These are phyloP conservation scores for Girardia tigrina DNA, from an alignment of 2,888 invertebrate genomes.

Conservation along the genomic window DNA sequence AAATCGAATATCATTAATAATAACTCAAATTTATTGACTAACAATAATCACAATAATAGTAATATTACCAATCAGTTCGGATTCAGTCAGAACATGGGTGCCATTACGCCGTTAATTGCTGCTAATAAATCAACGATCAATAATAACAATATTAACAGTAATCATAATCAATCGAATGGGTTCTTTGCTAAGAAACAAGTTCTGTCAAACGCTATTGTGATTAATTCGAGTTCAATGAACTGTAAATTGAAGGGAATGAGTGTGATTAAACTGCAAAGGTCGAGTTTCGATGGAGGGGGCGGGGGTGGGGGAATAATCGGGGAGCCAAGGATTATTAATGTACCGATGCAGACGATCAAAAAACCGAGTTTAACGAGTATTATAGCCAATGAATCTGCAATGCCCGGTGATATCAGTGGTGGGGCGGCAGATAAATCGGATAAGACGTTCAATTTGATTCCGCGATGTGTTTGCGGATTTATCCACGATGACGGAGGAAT, in stretches of 20 bases:
- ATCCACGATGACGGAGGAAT: slow-evolving; percentile 93
- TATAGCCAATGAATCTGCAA: not conserved
- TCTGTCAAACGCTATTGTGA: not conserved
- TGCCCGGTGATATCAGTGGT: not conserved
- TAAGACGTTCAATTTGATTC: not conserved
- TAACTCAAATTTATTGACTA: no score
- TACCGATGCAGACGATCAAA: not conserved
- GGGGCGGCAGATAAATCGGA: not conserved
- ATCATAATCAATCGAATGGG: not conserved
- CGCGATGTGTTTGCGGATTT: slow-evolving; percentile 73
- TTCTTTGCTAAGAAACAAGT: not conserved
- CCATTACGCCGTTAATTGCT: not conserved
- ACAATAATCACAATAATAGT: no score
- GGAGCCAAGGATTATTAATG: slow-evolving; percentile 1
- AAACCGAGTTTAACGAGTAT: not conserved
- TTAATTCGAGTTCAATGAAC: not conserved
- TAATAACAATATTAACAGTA: no score
- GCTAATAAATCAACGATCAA: slow-evolving; percentile 1
- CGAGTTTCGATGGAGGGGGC: no score
- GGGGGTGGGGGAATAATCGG: not conserved
- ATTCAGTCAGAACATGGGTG: not conserved
- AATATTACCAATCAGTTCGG: not conserved
- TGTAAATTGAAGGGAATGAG: not conserved
- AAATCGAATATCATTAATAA: no score
- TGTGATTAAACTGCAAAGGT: not conserved